Conservation (phyloP, 2,113 vertebrate species). For the Oreochromis aureus region DNA sequence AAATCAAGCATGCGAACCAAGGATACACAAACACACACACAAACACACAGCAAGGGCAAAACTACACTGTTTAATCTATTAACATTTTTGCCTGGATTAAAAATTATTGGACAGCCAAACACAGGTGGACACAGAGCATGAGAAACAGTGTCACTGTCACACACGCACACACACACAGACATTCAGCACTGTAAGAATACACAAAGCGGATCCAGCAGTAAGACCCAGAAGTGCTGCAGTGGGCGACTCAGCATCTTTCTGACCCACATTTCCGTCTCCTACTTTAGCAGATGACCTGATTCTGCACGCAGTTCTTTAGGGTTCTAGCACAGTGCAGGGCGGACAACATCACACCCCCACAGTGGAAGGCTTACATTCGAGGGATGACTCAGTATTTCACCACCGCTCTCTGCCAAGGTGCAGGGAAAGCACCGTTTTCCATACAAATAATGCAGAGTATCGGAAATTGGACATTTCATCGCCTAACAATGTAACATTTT, state of each 20-base stretch:
- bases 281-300: constrained; percentile 53
- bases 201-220: constrained; percentile 1
- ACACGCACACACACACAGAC: not conserved
- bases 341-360: not conserved
- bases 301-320: constrained; percentile 47
- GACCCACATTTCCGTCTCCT: constrained; percentile 43
- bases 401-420: not conserved
- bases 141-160: not conserved
- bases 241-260: constrained; percentile 51
- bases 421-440: not conserved
- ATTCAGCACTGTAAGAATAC: not conserved
- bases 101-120: not conserved
- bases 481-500: rapidly evolving
- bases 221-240: constrained; percentile 20
- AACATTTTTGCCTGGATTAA: not conserved
- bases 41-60: not conserved
- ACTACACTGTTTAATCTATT: not conserved
- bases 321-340: constrained; percentile 19
- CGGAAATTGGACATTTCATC: not conserved
- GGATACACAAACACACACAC: not conserved
- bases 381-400: constrained; percentile 25
- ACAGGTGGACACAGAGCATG: not conserved
- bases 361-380: not conserved
- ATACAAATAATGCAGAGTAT: not conserved
- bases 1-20: constrained; percentile 3